These are phyloP conservation scores for Thinocorus orbignyianus DNA, from an alignment of 2,113 vertebrate species.

Conservation along the genomic window DNA sequence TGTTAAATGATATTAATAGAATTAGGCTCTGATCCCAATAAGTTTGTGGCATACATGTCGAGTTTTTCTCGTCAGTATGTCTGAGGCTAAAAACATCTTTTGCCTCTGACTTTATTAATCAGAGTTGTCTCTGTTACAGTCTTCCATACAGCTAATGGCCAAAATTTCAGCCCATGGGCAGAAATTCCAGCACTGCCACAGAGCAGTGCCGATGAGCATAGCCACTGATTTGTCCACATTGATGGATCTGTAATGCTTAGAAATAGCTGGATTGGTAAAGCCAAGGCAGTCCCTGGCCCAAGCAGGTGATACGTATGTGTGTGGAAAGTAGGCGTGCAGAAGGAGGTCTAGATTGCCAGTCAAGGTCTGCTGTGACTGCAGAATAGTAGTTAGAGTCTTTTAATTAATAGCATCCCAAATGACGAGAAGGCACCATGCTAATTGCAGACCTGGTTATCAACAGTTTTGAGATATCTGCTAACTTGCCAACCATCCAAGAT, in stretches of 20 bases:
- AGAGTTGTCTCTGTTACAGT: not conserved
- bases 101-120: not conserved
- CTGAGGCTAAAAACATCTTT: slow-evolving; percentile 4
- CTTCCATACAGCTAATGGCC: not conserved
- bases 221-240: not conserved
- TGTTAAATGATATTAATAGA: slow-evolving; percentile 26
- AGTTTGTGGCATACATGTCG: not conserved
- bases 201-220: not conserved
- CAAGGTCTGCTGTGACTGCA: not conserved
- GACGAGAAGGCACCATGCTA: not conserved
- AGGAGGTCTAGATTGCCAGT: not conserved
- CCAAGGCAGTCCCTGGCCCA: not conserved
- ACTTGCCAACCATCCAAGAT: not conserved
- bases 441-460: not conserved
- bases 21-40: not conserved
- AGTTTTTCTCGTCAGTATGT: not conserved
- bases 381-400: not conserved
- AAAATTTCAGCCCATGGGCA: not conserved
- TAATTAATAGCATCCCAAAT: not conserved
- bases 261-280: not conserved
- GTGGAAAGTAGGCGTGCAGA: not conserved
- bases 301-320: not conserved
- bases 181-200: no score
- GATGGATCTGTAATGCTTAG: not conserved
- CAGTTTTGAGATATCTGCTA: not conserved